Evolutionary conservation across 2,113 vertebrate species (phyloP).

Genomic region (Anarrhichthys ocellatus): DNA sequence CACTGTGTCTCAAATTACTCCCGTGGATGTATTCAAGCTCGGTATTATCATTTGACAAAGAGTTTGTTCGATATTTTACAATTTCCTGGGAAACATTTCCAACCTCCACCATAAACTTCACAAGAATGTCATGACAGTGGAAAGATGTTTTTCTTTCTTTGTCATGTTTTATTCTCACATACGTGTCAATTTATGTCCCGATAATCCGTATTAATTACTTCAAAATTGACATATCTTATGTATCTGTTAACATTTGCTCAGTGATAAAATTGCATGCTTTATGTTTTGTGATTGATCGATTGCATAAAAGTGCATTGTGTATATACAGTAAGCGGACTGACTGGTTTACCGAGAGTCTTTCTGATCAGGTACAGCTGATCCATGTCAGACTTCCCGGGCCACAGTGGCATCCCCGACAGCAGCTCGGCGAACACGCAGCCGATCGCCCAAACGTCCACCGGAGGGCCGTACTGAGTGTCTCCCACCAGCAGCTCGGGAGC

Average conservation of each 20-base stretch:
- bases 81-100: not conserved
- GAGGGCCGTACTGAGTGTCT: constrained; percentile 92
- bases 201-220: not conserved
- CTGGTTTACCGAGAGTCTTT: constrained; percentile 88
- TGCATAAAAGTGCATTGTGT: not conserved
- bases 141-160: not conserved
- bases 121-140: no score
- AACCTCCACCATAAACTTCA: not conserved
- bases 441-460: constrained; percentile 95
- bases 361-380: constrained; percentile 96
- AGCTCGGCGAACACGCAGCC: constrained; percentile 96
- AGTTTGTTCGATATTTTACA: not conserved
- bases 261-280: not conserved
- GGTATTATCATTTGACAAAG: not conserved
- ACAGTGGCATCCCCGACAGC: constrained; percentile 89
- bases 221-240: not conserved
- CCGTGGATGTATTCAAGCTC: not conserved
- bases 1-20: not conserved
- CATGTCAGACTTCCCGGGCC: constrained; percentile 95
- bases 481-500: constrained; percentile 93
- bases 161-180: not conserved
- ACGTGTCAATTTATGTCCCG: not conserved
- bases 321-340: not conserved
- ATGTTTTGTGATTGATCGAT: not conserved
- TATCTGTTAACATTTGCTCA: not conserved